Base-by-base conservation (phyloP, 2,113 vertebrate genomes). In the Tupaia chinensis region DNA sequence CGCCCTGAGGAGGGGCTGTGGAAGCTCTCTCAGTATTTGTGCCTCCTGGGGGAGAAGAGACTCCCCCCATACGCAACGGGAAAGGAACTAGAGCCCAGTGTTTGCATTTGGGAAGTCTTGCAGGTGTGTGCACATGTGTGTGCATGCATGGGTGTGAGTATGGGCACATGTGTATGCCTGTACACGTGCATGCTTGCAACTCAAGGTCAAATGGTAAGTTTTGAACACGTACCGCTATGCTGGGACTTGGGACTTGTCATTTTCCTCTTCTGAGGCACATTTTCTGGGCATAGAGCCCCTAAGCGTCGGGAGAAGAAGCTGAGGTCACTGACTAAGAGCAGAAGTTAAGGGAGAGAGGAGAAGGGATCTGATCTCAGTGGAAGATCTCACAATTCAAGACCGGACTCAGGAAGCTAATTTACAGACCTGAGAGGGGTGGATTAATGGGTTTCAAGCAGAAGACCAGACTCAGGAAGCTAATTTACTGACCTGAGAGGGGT, bases 371-470 rank as follows among this genome's bases (percentile, higher is more conserved):
- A 74, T 61, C 22, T 53, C 13, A 10, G 23, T 1, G 54, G 20
- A 58, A 44, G 7, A 17, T 54, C 25, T 22, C 11, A 0, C 0
- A 12, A 6, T n/a, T 3, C 2, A 7, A 61, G 61, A 16, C 1
- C 44, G 70, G 29, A 11, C 5, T 22, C 19, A 1, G 9, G 11
- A 54, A 66, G n/a, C 14, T 25, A 65, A 34, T 12, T 17, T 63
- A 3, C 0, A 1, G 4, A 22, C 2, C 44, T 1, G 6, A 69
- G 63, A 23, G 8, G 4, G 23, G 20, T 1, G 20, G 32, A 3
- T 68, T 8, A 17, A 3, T 16, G 44, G 76, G 7, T 69, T 44
- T 58, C 2, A 0, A 12, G 29, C n/a, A 44, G 44, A 7, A 61
- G 61, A 16, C 1, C 44, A 65, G 29, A 11, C 5, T 22, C 19